Base-by-base conservation (phyloP, 2,888 invertebrate genomes). In the Drosophila mimica region DNA sequence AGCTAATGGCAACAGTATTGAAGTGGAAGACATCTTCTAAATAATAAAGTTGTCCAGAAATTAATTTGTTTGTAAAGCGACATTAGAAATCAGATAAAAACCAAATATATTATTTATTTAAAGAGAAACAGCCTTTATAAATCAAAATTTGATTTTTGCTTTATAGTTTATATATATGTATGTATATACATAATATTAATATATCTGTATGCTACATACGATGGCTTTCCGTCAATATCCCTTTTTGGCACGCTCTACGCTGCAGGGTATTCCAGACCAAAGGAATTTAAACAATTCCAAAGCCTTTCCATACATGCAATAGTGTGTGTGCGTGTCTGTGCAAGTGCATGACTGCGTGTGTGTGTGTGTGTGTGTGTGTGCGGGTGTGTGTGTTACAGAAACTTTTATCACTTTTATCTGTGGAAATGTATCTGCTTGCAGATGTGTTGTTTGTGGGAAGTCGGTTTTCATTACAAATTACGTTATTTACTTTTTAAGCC, bases 391-490 rank as follows among this genome's bases (percentile, higher is more conserved):
- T 38, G 43, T 7, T 46, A 36, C 43, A 63, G 11, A 36, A 43
- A 57, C 31, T 43, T 53, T 46, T 60, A 28, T 61, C 11, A n/a
- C 9, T n/a, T 40, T n/a, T 54, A 30, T 38, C 4, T 49, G 33
- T 34, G 51, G 13, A 46, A 58, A 31, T 46, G 48, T 36, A 20
- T 56, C 51, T 49, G 49, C 59, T 63, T 36, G 49, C 49, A 15
- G 17, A 25, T 36, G 51, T 25, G 15, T 13, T 63, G 56, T 40
- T 52, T 65, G 52, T 54, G 25, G 54, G 33, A 31, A 64, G 71
- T 52, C 56, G 71, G 69, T 71, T 85, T 87, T 83, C 83, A 89
- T 83, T 88, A 82, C 77, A 83, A 84, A 87, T 87, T 83, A 89
- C 85, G 76, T 82, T 85, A 83, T 87, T 89, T 82, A 70, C 79